Evolutionary conservation across 2,113 vertebrate species (phyloP).

Genomic region (Suricata suricatta): DNA sequence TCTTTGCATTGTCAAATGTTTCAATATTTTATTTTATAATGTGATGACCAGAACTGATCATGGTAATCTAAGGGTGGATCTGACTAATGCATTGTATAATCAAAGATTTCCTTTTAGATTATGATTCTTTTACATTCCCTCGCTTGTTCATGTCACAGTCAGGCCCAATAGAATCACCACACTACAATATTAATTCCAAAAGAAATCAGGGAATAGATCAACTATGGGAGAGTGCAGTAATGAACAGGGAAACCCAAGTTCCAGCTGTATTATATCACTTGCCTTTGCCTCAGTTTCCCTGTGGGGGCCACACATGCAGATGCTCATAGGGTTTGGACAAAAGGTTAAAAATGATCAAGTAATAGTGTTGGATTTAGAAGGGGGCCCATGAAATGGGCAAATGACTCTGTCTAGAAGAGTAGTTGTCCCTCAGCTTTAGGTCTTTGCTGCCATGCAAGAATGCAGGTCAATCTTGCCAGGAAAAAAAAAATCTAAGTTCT

Average conservation of each 20-base stretch:
- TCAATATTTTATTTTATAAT: slow-evolving; percentile 88
- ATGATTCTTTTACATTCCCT: slow-evolving; percentile 80
- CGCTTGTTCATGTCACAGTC: slow-evolving; percentile 19
- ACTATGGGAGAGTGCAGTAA: background rate
- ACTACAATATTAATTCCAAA: background rate
- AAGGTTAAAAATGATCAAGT: background rate
- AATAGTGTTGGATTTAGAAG: background rate
- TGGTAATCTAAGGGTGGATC: slow-evolving; percentile 84
- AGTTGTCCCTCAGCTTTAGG: background rate
- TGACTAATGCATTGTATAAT: slow-evolving; percentile 86
- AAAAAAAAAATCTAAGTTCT: background rate
- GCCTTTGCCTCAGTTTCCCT: background rate
- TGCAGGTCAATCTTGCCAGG: background rate
- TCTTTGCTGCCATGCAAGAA: background rate
- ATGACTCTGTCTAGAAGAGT: background rate
- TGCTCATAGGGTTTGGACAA: background rate
- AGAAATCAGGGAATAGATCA: background rate
- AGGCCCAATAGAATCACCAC: background rate
- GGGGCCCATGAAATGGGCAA: background rate
- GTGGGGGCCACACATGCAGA: background rate
- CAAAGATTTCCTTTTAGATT: slow-evolving; percentile 84
- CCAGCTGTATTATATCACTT: background rate
- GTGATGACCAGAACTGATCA: slow-evolving; percentile 86
- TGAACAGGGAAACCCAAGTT: background rate
- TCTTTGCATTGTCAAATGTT: slow-evolving; percentile 89